Conservation (phyloP, 2,797 vertebrate genomes). For the Linurgus olivaceus region DNA sequence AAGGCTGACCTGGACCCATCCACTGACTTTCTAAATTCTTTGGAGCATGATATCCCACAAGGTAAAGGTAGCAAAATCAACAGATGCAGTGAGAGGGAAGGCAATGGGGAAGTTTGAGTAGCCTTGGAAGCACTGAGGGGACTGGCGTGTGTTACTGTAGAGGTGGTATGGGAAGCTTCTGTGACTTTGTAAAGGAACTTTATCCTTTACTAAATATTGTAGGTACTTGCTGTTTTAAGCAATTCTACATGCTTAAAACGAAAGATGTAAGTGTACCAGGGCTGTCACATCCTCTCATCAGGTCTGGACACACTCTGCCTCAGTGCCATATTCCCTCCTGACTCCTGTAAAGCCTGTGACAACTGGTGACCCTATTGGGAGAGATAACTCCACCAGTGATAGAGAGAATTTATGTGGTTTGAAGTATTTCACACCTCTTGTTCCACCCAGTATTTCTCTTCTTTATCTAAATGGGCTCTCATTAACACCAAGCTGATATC, state of each 20-base stretch:
- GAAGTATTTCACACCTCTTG: constrained; percentile 43
- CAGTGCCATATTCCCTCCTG: neutral
- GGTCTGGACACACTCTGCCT: neutral
- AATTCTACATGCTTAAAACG: neutral
- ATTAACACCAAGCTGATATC: constrained; percentile 36
- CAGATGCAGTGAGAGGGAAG: neutral
- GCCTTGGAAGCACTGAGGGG: neutral
- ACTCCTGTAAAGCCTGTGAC: neutral
- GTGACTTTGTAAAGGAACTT: neutral
- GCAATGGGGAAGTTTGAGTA: neutral
- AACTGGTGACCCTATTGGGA: neutral
- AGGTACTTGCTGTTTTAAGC: neutral
- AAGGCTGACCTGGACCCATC: constrained; percentile 85
- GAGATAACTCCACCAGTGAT: neutral
- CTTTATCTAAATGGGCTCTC: constrained; percentile 59
- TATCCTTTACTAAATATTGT: neutral
- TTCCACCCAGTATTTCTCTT: constrained; percentile 10
- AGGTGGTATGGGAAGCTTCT: neutral
- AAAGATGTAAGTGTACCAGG: neutral
- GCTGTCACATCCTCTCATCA: neutral
- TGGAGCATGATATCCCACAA: constrained; percentile 89
- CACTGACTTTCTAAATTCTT: constrained; percentile 87
- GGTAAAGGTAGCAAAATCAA: constrained; percentile 73
- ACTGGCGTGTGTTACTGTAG: neutral
- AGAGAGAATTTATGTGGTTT: constrained; percentile 13